These are phyloP conservation scores for Cydia amplana DNA, from an alignment of 1,140 invertebrate genomes.

Conservation along the genomic window DNA sequence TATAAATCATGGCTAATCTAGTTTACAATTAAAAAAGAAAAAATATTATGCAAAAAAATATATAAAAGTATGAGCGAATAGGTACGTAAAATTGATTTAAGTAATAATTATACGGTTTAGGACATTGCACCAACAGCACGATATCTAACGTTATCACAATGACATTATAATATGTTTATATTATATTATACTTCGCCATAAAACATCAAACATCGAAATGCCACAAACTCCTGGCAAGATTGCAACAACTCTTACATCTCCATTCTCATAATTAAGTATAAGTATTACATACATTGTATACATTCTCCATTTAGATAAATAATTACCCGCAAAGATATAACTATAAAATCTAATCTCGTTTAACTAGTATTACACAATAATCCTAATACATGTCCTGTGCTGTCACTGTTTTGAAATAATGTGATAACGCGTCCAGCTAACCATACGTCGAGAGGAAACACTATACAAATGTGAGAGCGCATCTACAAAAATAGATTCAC, in stretches of 20 bases:
- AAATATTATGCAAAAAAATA: slow-evolving; percentile 51
- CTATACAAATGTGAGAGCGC: slow-evolving; percentile 41
- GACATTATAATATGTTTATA: slow-evolving; percentile 56
- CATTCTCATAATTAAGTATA: slow-evolving; percentile 46
- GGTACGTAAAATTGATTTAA: slow-evolving; percentile 39
- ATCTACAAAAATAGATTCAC: slow-evolving; percentile 52
- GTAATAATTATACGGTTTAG: slow-evolving; percentile 45
- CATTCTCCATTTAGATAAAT: slow-evolving; percentile 62
- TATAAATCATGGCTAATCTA: slow-evolving; percentile 46
- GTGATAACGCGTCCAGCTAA: slow-evolving; percentile 40
- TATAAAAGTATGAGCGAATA: slow-evolving; percentile 39
- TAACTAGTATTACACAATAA: slow-evolving; percentile 58
- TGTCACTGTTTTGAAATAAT: slow-evolving; percentile 37
- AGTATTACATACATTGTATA: slow-evolving; percentile 63
- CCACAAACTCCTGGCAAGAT: slow-evolving; percentile 68
- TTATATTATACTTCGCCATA: slow-evolving; percentile 62
- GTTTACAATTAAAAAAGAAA: slow-evolving; percentile 38
- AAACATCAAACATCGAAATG: slow-evolving; percentile 65
- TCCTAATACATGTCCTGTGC: slow-evolving; percentile 53
- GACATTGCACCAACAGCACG: slow-evolving; percentile 61
- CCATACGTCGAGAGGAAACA: slow-evolving; percentile 39
- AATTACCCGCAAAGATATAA: slow-evolving; percentile 62
- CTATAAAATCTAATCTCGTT: slow-evolving; percentile 72
- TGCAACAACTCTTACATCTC: slow-evolving; percentile 61
- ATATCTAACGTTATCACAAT: slow-evolving; percentile 72